A percentile compares a stretch with the other conserved stretches of the same genome.
These are phyloP conservation scores for Uropetala carovei DNA, from an alignment of 2,888 invertebrate genomes.

Conservation along the genomic window DNA sequence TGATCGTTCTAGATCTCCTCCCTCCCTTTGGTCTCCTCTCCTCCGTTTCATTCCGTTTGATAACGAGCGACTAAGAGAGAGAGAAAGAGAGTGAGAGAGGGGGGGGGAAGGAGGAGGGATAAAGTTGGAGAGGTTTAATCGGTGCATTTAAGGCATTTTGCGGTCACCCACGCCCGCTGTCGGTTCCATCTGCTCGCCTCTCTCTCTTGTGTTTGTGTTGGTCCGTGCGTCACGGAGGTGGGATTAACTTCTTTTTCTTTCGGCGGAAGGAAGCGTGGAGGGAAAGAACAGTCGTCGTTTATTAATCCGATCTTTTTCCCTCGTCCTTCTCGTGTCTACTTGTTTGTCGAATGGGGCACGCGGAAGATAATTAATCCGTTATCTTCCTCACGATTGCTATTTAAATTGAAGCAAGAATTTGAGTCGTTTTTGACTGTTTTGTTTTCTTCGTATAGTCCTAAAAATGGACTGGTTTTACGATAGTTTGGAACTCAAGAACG, in stretches of 20 bases:
- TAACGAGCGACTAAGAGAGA: not conserved
- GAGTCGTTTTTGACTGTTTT: not conserved
- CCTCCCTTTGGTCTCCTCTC: not conserved
- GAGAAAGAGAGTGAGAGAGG: not conserved
- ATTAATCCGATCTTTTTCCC: not conserved
- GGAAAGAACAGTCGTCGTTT: not conserved
- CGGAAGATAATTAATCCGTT: too few relatives aligned
- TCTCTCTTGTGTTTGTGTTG: not conserved
- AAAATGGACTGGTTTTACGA: not conserved
- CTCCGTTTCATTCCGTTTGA: not conserved
- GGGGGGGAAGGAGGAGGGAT: not conserved
- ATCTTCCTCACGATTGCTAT: not conserved
- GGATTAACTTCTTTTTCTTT: not conserved
- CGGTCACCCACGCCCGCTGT: not conserved
- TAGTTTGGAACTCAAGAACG: not conserved
- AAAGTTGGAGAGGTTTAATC: slow-evolving; percentile 5
- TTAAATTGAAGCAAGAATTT: not conserved
- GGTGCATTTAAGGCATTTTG: slow-evolving; percentile 11
- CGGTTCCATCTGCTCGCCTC: not conserved
- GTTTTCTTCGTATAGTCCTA: not conserved
- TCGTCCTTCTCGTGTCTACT: too few relatives aligned
- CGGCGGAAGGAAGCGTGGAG: not conserved
- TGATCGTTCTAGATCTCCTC: not conserved
- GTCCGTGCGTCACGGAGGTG: not conserved
- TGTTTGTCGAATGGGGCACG: too few relatives aligned